These are phyloP conservation scores for Lymantria monacha DNA, from an alignment of 2,888 invertebrate species.

Conservation along the genomic window DNA sequence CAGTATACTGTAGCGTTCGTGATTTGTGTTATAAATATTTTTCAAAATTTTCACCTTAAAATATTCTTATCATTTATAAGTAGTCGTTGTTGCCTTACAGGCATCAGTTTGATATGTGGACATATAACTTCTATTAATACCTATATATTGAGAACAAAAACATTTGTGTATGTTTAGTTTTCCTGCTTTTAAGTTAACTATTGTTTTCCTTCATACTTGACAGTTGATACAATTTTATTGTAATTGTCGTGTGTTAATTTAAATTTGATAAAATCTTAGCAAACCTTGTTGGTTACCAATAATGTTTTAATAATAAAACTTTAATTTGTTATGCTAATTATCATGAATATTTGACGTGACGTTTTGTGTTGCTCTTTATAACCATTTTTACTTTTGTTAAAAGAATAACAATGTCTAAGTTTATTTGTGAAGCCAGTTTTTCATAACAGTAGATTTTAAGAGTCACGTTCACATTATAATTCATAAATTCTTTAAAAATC, in stretches of 20 bases:
- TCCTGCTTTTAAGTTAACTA: conserved; percentile 10
- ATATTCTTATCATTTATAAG: not conserved
- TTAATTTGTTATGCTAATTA: too few species aligned
- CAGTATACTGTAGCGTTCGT: not conserved
- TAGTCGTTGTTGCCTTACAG: not conserved
- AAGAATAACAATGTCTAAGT: too few species aligned
- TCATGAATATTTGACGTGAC: too few species aligned
- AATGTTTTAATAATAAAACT: too few species aligned
- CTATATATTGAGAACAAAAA: conserved; percentile 1
- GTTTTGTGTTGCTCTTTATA: too few species aligned
- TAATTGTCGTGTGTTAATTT: conserved; percentile 1
- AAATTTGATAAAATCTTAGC: not conserved
- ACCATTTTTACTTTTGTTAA: too few species aligned
- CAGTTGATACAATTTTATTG: conserved; percentile 1
- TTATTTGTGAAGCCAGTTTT: too few species aligned
- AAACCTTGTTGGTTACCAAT: not conserved
- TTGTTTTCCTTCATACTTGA: conserved; percentile 9
- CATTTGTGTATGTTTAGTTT: conserved; percentile 9
- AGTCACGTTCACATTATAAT: too few species aligned
- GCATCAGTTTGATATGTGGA: not conserved
- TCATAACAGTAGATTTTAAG: too few species aligned
- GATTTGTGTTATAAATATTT: not conserved
- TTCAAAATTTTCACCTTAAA: not conserved
- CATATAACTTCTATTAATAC: conserved; percentile 7
- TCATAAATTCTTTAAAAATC: too few species aligned